A percentile compares a stretch with the other conserved stretches of the same genome.
phyloP scores from a whole-genome alignment of 2,888 invertebrate species.

The Notodonta ziczac region DNA sequence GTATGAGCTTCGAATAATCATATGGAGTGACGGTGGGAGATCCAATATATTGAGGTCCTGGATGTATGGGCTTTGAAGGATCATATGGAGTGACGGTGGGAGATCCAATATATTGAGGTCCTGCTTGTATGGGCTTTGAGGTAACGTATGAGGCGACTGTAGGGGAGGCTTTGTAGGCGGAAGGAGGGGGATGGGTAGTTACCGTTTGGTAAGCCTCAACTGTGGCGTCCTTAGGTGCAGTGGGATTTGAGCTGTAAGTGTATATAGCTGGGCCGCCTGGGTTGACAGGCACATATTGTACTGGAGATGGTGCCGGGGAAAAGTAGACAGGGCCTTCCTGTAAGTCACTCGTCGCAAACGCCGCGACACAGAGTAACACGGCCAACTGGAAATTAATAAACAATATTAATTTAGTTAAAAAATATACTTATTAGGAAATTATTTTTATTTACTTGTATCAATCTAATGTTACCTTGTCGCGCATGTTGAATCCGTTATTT shows the following conservation, averaged over 20 bases:
- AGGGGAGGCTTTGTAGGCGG: slow-evolving; percentile 13
- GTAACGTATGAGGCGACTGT: slow-evolving; percentile 1
- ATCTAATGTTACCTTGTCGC: slow-evolving; percentile 60
- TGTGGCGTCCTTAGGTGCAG: slow-evolving; percentile 9
- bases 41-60: no score
- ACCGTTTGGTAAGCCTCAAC: slow-evolving; percentile 22
- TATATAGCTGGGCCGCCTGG: not conserved
- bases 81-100: not conserved
- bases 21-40: no score
- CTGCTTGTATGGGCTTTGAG: not conserved
- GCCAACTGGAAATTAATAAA: slow-evolving; percentile 56
- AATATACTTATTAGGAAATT: not conserved
- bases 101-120: not conserved
- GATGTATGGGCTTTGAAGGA: not conserved
- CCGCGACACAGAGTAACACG: slow-evolving; percentile 65
- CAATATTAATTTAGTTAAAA: not conserved
- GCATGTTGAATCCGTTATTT: slow-evolving; percentile 62
- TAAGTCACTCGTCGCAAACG: slow-evolving; percentile 58
- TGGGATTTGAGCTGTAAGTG: not conserved
- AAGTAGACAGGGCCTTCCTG: not conserved
- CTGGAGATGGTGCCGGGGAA: not conserved
- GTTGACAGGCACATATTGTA: not conserved
- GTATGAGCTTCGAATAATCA: no score
- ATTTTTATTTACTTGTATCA: slow-evolving; percentile 3
- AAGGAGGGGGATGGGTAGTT: slow-evolving; percentile 19